Base-by-base conservation (phyloP, 2,888 invertebrate species). In the Spicauda simplicius region DNA sequence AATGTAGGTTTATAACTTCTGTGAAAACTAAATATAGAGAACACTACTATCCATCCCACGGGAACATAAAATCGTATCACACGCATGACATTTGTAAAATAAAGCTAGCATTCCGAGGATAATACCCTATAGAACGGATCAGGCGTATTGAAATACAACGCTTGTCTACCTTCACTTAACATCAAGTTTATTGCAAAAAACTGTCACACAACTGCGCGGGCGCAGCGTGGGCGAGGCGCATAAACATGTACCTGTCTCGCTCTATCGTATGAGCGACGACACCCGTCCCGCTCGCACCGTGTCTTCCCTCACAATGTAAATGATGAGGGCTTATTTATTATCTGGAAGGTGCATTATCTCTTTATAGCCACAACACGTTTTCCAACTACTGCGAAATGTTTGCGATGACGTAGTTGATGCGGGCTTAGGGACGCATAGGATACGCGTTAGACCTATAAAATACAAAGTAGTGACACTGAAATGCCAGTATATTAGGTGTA, bases 291-390 rank as follows among this genome's bases (percentile, higher is more conserved):
- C 56, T 67, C 61, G 50, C 50, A 11, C 61, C 55, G 55, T 60
- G 66, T 61, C 66, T 67, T 67, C 66, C 66, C 60, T 67, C 80
- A 81, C 87, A 83, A 86, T 87, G 84, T 81, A 79, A 84, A 83
- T 83, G 85, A 87, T 85, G 83, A 86, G 80, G 77, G 77, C 74
- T 80, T 81, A 80, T 87, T 87, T 88, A 87, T 87, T 82, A 79
- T 78, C 76, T 69, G 71, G 75, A 73, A 73, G 71, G 76, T 76
- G 80, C 77, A 79, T 81, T 82, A 80, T 80, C 77, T 76, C 61
- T 67, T 67, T 67, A 67, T 67, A 67, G 66, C 60, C 55, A 55
- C 60, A 50, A 67, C 66, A 67, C 76, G 64, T 70, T 73, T 65
- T 65, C 67, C 71, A 72, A 72, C 71, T 73, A 73, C 72, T 72